Base-by-base conservation (phyloP, 2,797 vertebrate genomes). In the Rhinophrynus dorsalis region DNA sequence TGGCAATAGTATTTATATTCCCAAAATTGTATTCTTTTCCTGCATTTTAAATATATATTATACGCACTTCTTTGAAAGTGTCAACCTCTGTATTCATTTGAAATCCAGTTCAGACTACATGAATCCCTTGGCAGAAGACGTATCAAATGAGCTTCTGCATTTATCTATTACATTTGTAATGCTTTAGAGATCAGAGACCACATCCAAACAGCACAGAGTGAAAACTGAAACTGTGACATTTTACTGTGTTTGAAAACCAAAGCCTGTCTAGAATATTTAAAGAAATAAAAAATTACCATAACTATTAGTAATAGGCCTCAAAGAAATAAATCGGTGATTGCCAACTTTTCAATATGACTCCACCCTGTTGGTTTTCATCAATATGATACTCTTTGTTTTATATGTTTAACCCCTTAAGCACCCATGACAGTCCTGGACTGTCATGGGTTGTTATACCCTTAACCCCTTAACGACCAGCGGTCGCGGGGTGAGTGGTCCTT, bases 171-270 rank as follows among this genome's bases (percentile, higher is more conserved):
- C 26, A 30, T 52, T 27, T 15, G 26, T 52, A 52, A 52, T 52
- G 7, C 50, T 52, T 52, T 52, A 15, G 26, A 30, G 50, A 52
- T 52, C 50, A 52, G 50, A 52, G 27, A 52, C 50, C 15, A 52
- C 6, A n/a, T 29, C 50, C 24, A 17, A 52, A 26, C 32, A 13
- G 12, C 18, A 30, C 9, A 9, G 27, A 26, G 27, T 17, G n/a
- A 17, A 52, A 52, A 52, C 32, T 29, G 50, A 30, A 52, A 52
- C n/a, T 32, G 50, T 30, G 27, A 18, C 27, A 52, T 52, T 52
- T 29, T 52, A 15, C 15, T 17, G 27, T 26, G 47, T 52, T 52
- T 52, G 26, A 52, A 29, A 52, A 15, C n/a, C 4, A 17, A 6
- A 15, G 50, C 50, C 17, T 30, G 50, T 15, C 26, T 47, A 5